phyloP scores from a whole-genome alignment of 2,797 vertebrate species.

The Squalus acanthias region DNA sequence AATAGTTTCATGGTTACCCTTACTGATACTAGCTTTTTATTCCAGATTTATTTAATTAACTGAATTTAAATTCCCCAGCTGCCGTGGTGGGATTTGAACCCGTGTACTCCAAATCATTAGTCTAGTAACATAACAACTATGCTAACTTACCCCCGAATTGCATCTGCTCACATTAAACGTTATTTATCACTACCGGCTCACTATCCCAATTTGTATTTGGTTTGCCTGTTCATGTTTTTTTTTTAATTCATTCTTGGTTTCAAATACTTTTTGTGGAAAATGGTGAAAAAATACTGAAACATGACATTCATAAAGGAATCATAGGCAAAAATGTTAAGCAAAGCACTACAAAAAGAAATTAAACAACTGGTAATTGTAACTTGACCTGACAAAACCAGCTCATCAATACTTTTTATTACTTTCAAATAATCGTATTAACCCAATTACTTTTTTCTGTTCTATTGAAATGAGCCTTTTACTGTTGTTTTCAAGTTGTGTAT shows the following conservation, averaged over 20 bases:
- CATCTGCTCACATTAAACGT: not conserved
- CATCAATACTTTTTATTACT: not conserved
- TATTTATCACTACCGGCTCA: not conserved
- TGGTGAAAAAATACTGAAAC: not conserved
- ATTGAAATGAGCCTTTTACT: not conserved
- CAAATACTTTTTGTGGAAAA: not conserved
- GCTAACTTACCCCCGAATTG: not conserved
- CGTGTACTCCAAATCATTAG: no score
- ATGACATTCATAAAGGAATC: not conserved
- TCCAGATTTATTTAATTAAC: no score
- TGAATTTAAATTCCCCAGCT: no score
- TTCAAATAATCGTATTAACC: constrained; percentile 16
- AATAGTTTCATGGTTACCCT: no score
- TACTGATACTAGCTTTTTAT: no score
- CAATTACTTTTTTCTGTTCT: not conserved
- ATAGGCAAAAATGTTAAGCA: not conserved
- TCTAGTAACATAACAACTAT: no score
- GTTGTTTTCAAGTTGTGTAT: not conserved
- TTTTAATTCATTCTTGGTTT: not conserved
- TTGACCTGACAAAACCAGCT: not conserved
- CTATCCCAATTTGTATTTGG: no score
- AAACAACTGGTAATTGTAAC: not conserved
- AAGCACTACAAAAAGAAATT: not conserved
- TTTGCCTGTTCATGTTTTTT: not conserved
- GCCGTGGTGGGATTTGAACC: no score